These are phyloP conservation scores for Pissodes strobi DNA, from an alignment of 1,140 invertebrate species.

Conservation along the genomic window DNA sequence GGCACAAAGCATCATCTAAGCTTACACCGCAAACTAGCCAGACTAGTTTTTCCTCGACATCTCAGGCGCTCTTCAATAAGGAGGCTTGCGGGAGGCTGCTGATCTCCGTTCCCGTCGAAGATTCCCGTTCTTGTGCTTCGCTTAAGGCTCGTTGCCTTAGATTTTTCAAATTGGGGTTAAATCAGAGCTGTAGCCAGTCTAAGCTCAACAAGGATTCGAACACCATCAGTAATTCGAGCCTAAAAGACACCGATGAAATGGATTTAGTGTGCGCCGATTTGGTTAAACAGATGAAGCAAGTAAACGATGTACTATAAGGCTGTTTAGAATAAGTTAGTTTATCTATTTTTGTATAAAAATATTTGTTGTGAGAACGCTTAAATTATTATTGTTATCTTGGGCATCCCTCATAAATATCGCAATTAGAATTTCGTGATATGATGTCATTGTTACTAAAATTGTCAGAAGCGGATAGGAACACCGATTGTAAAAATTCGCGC, in stretches of 20 bases:
- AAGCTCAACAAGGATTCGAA: constrained; percentile 54
- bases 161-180: constrained; percentile 37
- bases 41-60: constrained; percentile 23
- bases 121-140: constrained; percentile 6
- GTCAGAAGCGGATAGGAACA: too few relatives aligned
- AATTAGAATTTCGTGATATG: background rate
- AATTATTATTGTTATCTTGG: too few relatives aligned
- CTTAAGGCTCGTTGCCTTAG: constrained; percentile 15
- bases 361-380: too few relatives aligned
- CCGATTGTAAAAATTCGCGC: too few relatives aligned
- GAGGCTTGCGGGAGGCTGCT: background rate
- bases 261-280: constrained; percentile 69
- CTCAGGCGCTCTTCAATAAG: background rate
- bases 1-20: constrained; percentile 1
- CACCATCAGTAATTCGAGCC: constrained; percentile 73
- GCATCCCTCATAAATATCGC: background rate
- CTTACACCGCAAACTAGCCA: constrained; percentile 27
- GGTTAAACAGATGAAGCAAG: constrained; percentile 66
- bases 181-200: constrained; percentile 39
- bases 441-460: too few relatives aligned
- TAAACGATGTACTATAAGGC: constrained; percentile 56
- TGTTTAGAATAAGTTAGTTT: background rate
- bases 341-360: background rate
- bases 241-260: constrained; percentile 69
- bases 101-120: background rate